Evolutionary conservation across 1,140 invertebrate species (phyloP).

Genomic region (Microplitis demolitor): DNA sequence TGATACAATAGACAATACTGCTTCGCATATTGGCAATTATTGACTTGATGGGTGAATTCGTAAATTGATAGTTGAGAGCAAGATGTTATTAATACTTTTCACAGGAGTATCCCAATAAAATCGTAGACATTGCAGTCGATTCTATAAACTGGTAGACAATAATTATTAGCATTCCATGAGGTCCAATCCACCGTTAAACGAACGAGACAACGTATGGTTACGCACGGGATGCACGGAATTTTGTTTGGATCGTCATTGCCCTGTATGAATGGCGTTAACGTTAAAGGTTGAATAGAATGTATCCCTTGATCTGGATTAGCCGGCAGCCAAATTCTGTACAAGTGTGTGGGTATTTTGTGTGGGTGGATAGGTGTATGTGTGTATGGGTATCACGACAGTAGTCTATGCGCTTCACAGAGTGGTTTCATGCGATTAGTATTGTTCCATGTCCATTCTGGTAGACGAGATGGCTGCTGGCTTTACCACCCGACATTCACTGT

Average conservation of each 20-base stretch:
- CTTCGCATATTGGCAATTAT: no score
- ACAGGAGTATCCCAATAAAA: no score
- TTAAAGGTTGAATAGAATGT: conserved; percentile 32
- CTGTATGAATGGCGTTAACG: conserved; percentile 17
- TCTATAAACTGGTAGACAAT: neutral
- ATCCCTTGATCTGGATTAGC: conserved; percentile 37
- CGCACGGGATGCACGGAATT: neutral
- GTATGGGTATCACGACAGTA: conserved; percentile 15
- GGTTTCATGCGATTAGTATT: conserved; percentile 51
- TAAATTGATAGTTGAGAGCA: no score
- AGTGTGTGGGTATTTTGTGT: no score
- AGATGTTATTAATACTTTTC: no score
- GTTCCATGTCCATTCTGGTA: conserved; percentile 42
- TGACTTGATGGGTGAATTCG: no score
- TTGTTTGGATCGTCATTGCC: neutral
- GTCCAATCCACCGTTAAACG: neutral
- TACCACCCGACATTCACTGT: conserved; percentile 28
- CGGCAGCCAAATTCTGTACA: neutral
- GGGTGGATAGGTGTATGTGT: neutral
- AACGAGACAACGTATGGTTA: neutral
- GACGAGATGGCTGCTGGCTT: conserved; percentile 41
- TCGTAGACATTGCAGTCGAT: neutral
- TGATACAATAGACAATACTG: no score
- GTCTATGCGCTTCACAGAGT: conserved; percentile 34
- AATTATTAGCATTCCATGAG: neutral